Evolutionary conservation across 2,113 vertebrate species (phyloP).

Genomic region (Tyto alba): DNA sequence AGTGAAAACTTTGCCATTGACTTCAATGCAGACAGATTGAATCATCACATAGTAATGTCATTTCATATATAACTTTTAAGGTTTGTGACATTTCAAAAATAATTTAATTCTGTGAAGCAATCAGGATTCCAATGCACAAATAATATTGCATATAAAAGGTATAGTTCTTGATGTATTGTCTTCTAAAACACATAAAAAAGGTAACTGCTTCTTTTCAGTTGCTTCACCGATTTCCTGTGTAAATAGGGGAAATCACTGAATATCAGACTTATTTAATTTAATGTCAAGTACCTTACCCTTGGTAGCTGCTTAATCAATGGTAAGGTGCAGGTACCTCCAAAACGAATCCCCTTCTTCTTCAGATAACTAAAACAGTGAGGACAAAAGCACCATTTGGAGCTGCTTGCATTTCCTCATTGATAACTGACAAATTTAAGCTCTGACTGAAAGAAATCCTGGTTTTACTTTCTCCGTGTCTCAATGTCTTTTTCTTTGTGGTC

Average conservation of each 20-base stretch:
- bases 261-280: neutral
- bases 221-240: neutral
- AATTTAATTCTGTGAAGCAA: neutral
- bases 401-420: neutral
- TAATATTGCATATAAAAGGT: neutral
- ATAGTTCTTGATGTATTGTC: neutral
- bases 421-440: neutral
- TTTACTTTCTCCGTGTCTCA: neutral
- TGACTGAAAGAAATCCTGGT: accelerated
- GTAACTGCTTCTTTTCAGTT: neutral
- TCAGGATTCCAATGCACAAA: neutral
- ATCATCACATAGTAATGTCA: neutral
- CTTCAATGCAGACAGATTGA: neutral
- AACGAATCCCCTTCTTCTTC: neutral
- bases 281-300: neutral
- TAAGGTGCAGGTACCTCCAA: neutral
- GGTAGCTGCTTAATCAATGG: neutral
- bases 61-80: neutral
- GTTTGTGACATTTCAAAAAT: neutral
- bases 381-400: neutral
- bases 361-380: neutral
- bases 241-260: neutral
- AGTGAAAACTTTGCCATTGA: neutral
- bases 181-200: neutral
- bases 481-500: neutral